Conservation (phyloP, 2,113 vertebrate genomes). For the Epinephelus lanceolatus region DNA sequence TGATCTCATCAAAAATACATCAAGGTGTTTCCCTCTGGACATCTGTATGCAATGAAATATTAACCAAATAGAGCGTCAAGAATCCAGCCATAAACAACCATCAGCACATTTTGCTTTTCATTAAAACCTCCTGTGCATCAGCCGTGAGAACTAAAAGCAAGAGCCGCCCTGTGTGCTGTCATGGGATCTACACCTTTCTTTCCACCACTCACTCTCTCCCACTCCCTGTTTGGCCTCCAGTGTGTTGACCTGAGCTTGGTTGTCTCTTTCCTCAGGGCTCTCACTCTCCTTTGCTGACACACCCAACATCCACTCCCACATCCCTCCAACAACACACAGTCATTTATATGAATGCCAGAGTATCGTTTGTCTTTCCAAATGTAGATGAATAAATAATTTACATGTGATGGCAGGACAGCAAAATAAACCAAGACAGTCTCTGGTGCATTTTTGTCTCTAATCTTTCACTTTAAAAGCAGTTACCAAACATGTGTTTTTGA, state of each 20-base stretch:
- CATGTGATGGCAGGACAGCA: neutral
- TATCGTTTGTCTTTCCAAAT: no score
- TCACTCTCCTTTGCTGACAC: slow-evolving; percentile 18
- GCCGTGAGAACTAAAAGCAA: neutral
- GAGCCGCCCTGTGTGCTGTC: neutral
- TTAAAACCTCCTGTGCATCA: neutral
- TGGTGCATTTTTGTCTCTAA: neutral
- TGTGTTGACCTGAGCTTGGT: slow-evolving; percentile 25
- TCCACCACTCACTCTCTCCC: neutral
- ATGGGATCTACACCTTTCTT: slow-evolving; percentile 15
- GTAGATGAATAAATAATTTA: no score
- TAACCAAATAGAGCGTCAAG: slow-evolving; percentile 47
- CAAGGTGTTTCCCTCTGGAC: slow-evolving; percentile 63
- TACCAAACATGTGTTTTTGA: neutral
- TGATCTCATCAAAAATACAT: slow-evolving; percentile 73
- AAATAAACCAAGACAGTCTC: neutral
- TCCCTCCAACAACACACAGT: neutral
- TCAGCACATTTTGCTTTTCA: slow-evolving; percentile 9
- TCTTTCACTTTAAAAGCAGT: neutral
- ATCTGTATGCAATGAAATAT: slow-evolving; percentile 62
- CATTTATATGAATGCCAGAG: neutral
- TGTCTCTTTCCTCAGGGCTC: neutral
- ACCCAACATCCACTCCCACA: slow-evolving; percentile 15
- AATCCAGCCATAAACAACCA: slow-evolving; percentile 22
- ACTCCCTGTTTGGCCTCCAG: slow-evolving; percentile 29